Percentiles rank a stretch among this genome's conserved stretches.
Conservation (phyloP, 1,140 invertebrate genomes). For the Penaeus indicus region DNA sequence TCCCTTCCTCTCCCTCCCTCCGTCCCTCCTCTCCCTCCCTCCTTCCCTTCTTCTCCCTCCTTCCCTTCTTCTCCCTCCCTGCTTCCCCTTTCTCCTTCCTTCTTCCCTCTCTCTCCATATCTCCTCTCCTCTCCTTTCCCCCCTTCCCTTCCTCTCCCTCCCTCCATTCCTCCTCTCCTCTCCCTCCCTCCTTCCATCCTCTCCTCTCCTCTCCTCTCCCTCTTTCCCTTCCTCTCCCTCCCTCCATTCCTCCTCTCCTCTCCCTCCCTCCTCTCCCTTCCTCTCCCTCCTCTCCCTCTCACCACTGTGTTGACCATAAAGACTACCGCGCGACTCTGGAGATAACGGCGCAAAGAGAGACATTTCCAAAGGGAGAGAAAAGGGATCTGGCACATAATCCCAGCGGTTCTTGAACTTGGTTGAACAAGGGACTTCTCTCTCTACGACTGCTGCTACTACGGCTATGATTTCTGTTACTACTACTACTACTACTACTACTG, state of each 20-base stretch:
- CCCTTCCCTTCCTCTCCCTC: neutral
- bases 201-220: neutral
- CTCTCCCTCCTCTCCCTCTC: conserved; percentile 4
- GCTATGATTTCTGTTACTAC: no score
- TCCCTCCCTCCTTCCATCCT: neutral
- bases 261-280: neutral
- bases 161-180: neutral
- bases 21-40: neutral
- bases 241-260: neutral
- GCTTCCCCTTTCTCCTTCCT: neutral
- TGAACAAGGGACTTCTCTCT: no score
- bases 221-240: neutral
- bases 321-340: no score
- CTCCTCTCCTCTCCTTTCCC: neutral
- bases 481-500: no score
- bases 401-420: no score
- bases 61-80: neutral
- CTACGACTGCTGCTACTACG: no score
- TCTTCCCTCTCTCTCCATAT: neutral
- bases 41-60: neutral
- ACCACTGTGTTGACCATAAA: no score
- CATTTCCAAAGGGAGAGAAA: no score
- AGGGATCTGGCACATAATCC: no score
- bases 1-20: conserved; percentile 1
- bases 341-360: no score